phyloP scores from a whole-genome alignment of 2,113 vertebrate species.

The Chroicocephalus ridibundus region DNA sequence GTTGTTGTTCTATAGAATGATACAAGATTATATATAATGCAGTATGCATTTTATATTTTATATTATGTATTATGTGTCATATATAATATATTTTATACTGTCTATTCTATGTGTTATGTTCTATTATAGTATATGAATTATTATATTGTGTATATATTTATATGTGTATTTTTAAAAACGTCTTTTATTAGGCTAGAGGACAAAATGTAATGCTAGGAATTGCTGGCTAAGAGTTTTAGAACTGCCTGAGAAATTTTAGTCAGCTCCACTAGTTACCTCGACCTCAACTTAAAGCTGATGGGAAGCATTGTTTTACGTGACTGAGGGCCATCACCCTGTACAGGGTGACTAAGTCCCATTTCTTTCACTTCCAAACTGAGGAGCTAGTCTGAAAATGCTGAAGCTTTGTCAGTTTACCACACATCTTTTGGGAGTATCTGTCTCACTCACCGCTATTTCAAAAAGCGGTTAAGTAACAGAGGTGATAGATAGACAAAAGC shows the following conservation, averaged over 20 bases:
- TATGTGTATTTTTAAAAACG: neutral
- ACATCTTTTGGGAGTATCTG: neutral
- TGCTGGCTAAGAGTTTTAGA: neutral
- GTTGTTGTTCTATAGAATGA: neutral
- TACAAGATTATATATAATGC: neutral
- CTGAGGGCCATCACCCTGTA: neutral
- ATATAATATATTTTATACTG: neutral
- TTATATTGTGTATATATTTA: neutral
- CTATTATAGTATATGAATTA: neutral
- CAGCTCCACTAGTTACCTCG: neutral
- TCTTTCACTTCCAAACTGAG: neutral
- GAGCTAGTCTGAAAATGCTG: neutral
- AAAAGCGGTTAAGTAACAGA: neutral
- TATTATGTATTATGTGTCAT: neutral
- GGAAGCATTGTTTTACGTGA: neutral
- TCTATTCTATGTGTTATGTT: neutral
- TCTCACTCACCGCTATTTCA: neutral
- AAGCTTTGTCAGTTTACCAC: neutral
- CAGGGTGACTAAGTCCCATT: neutral
- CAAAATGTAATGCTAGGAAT: neutral
- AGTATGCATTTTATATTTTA: neutral
- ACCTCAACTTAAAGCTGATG: neutral
- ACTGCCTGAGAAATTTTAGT: neutral
- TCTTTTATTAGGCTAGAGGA: neutral
- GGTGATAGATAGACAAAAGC: neutral